phyloP scores from a whole-genome alignment of 1,140 invertebrate species.

The Macrosteles quadrilineatus region DNA sequence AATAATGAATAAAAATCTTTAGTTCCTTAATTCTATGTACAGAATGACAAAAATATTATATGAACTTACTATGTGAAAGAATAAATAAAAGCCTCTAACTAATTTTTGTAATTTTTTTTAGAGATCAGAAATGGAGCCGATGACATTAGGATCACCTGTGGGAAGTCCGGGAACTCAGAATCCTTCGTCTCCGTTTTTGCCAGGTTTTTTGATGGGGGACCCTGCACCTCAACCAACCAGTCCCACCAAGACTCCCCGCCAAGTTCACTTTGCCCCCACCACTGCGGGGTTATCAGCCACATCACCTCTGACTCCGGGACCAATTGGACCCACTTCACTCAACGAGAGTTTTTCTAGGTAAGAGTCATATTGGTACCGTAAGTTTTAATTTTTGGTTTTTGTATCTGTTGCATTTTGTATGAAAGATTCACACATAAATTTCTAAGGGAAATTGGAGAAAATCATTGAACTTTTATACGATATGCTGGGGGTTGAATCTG shows the following conservation, averaged over 20 bases:
- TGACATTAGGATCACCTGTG: slow-evolving; percentile 76
- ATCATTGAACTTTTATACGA: too few species aligned
- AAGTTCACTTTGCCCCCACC: slow-evolving; percentile 25
- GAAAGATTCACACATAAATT: too few species aligned
- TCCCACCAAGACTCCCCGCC: slow-evolving; percentile 42
- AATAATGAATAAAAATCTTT: not conserved
- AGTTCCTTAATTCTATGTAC: not conserved
- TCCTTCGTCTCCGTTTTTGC: slow-evolving; percentile 65
- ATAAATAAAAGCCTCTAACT: not conserved
- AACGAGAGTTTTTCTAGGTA: slow-evolving; percentile 1
- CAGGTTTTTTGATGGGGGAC: slow-evolving; percentile 81
- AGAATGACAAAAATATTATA: not conserved
- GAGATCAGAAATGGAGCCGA: slow-evolving; percentile 68
- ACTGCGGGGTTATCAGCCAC: not conserved
- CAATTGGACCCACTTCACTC: not conserved
- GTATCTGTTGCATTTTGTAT: too few species aligned
- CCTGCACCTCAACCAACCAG: slow-evolving; percentile 38
- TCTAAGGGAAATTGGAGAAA: too few species aligned
- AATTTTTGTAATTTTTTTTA: too few species aligned
- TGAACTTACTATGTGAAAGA: not conserved
- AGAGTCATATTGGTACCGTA: too few species aligned
- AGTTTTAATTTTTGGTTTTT: too few species aligned
- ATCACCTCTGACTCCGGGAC: not conserved
- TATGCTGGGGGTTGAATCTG: too few species aligned
- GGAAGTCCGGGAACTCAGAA: slow-evolving; percentile 62